Conservation (phyloP, 2,797 vertebrate genomes). For the Ceryle rudis region DNA sequence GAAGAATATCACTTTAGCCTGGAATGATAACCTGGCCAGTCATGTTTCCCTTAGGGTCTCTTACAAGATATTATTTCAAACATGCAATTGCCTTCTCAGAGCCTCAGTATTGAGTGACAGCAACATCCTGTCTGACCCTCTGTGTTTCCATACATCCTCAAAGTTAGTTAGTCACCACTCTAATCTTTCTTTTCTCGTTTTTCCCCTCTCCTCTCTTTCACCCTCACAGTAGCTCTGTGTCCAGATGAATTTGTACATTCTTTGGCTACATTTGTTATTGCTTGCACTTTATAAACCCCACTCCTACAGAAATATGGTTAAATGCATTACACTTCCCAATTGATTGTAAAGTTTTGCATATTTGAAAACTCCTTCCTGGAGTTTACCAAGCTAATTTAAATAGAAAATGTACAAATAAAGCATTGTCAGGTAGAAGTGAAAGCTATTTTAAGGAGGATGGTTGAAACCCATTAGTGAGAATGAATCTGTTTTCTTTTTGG, state of each 20-base stretch:
- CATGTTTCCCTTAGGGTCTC: background rate
- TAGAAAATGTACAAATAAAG: background rate
- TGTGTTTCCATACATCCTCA: background rate
- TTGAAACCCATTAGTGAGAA: background rate
- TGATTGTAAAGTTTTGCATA: background rate
- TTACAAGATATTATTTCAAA: constrained; percentile 30
- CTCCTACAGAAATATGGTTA: background rate
- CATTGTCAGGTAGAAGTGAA: background rate
- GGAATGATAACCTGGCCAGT: constrained; percentile 2
- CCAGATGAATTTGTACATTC: background rate
- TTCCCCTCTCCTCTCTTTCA: background rate
- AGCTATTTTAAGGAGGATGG: background rate
- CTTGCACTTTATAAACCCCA: background rate
- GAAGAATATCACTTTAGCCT: background rate
- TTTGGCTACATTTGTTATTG: background rate
- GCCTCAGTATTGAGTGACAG: background rate
- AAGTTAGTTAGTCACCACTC: background rate
- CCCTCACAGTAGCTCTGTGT: background rate
- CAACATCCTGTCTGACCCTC: background rate
- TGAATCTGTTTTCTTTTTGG: background rate
- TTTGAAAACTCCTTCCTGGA: background rate
- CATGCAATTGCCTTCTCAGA: background rate
- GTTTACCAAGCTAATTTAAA: background rate
- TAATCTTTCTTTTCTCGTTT: background rate
- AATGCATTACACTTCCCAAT: background rate